Conservation (phyloP, 2,888 invertebrate genomes). For the Teinopalpus imperialis region DNA sequence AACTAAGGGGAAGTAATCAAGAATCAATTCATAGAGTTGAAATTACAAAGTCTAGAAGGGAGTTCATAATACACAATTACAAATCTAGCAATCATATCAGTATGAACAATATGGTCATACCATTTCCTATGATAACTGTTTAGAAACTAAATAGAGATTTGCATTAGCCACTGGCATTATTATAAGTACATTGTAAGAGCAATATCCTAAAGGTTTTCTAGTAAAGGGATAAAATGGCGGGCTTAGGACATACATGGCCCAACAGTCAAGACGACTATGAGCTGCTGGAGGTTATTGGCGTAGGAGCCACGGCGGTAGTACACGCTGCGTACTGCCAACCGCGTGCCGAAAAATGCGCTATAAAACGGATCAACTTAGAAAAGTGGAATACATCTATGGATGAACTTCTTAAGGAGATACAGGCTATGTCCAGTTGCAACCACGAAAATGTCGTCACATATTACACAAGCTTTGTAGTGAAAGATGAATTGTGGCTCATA, state of each 20-base stretch:
- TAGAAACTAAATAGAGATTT: conserved; percentile 34
- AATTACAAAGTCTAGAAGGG: conserved; percentile 31
- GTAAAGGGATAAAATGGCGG: conserved; percentile 55
- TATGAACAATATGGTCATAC: conserved; percentile 56
- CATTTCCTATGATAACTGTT: conserved; percentile 37
- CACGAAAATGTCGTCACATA: conserved; percentile 99
- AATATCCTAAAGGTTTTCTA: conserved; percentile 42
- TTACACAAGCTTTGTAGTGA: conserved; percentile 99
- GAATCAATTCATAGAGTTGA: conserved; percentile 60
- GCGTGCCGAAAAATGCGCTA: conserved; percentile 97
- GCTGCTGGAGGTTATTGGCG: conserved; percentile 96
- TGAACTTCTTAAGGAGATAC: conserved; percentile 94
- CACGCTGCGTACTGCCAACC: conserved; percentile 97
- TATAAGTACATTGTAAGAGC: conserved; percentile 69
- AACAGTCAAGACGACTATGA: conserved; percentile 97
- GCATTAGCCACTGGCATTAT: conserved; percentile 60
- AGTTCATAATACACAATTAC: conserved; percentile 54
- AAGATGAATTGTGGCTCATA: conserved; percentile 99
- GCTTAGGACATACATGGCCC: conserved; percentile 86
- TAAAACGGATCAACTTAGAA: conserved; percentile 99
- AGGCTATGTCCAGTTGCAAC: conserved; percentile 99
- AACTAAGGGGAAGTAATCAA: conserved; percentile 50
- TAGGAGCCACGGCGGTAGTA: conserved; percentile 99
- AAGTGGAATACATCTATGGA: conserved; percentile 99
- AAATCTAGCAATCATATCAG: conserved; percentile 59